Evolutionary conservation across 2,113 vertebrate genomes (phyloP).

Genomic region (Diphyllodes magnificus): DNA sequence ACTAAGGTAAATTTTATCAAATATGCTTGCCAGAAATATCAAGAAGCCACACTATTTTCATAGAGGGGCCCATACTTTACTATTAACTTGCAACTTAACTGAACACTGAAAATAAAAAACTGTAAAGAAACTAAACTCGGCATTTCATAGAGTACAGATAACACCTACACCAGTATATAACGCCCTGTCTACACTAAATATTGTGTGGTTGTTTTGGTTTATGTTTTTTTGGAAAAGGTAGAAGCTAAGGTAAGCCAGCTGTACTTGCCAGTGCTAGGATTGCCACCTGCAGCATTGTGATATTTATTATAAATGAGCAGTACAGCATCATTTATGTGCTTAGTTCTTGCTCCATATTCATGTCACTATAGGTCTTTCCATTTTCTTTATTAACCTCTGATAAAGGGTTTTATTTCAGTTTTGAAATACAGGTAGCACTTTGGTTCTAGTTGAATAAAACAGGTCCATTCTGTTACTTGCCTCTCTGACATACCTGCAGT

Average conservation of each 20-base stretch:
- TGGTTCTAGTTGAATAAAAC: not conserved
- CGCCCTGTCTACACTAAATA: not conserved
- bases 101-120: not conserved
- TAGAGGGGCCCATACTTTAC: not conserved
- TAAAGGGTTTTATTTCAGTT: not conserved
- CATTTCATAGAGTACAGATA: not conserved
- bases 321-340: not conserved
- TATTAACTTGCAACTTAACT: not conserved
- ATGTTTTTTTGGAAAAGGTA: not conserved
- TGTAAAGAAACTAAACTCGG: not conserved
- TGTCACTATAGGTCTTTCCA: not conserved
- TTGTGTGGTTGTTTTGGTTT: not conserved
- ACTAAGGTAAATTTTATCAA: conserved; percentile 5
- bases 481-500: not conserved
- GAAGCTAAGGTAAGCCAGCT: not conserved
- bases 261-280: not conserved
- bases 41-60: not conserved
- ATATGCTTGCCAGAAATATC: not conserved
- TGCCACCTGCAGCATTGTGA: not conserved
- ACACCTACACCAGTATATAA: not conserved
- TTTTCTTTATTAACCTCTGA: not conserved
- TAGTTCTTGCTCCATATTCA: not conserved
- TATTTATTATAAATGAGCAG: not conserved
- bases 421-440: not conserved
- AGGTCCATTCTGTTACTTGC: not conserved